These are phyloP conservation scores for Orthosia cruda DNA, from an alignment of 2,888 invertebrate genomes.

Conservation along the genomic window DNA sequence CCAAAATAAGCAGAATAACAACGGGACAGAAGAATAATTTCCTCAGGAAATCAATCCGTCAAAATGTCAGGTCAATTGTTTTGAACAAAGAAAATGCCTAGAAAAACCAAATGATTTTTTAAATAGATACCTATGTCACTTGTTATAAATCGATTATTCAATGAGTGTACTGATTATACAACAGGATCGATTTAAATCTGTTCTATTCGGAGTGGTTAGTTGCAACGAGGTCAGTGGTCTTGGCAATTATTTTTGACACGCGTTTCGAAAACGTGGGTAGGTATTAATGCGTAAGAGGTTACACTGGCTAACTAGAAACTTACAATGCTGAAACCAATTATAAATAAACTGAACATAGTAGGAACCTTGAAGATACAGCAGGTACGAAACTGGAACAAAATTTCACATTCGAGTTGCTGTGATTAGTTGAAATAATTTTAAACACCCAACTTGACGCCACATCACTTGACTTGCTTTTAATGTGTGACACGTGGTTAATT, in stretches of 20 bases:
- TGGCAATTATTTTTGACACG: conserved; percentile 64
- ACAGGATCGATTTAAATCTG: conserved; percentile 63
- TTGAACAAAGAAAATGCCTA: conserved; percentile 52
- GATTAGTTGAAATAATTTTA: not conserved
- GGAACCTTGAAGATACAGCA: too few relatives aligned
- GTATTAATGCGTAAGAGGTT: not conserved
- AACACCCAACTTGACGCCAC: too few relatives aligned
- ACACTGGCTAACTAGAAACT: too few relatives aligned
- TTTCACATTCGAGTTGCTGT: not conserved
- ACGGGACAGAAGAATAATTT: conserved; percentile 36
- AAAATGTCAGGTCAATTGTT: conserved; percentile 35
- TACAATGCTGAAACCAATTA: too few relatives aligned
- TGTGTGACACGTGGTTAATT: not conserved
- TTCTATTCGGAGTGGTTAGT: conserved; percentile 43
- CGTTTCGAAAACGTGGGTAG: conserved; percentile 44
- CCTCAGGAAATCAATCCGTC: conserved; percentile 42
- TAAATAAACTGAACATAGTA: too few relatives aligned
- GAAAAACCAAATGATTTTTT: conserved; percentile 27
- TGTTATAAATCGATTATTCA: conserved; percentile 70
- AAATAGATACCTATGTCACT: conserved; percentile 57
- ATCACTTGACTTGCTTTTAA: not conserved
- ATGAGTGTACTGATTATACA: conserved; percentile 66
- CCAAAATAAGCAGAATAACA: conserved; percentile 13
- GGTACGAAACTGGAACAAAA: not conserved
- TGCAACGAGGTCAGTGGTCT: conserved; percentile 64